Conservation (phyloP, 2,113 vertebrate genomes). For the Rafetus swinhoei region DNA sequence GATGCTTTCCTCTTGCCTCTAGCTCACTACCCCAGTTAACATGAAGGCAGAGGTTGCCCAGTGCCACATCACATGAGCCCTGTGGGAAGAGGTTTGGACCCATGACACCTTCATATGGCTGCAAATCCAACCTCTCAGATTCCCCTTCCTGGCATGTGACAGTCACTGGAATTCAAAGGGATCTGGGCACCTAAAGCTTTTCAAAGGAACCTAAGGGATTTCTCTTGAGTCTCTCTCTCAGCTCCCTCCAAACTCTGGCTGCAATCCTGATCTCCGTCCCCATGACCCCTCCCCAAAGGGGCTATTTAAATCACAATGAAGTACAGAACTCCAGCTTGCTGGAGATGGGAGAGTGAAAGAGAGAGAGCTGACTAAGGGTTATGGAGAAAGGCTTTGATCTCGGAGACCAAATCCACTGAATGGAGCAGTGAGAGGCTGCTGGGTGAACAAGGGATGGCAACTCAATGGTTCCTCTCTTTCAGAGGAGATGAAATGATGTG, state of each 20-base stretch:
- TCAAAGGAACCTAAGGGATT: no score
- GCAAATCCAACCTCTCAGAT: rapidly evolving
- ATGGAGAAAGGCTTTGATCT: not conserved
- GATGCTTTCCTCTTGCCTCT: not conserved
- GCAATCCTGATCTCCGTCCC: not conserved
- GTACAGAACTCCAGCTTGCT: not conserved
- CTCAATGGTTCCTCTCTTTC: not conserved
- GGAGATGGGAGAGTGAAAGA: not conserved
- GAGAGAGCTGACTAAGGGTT: not conserved
- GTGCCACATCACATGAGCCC: not conserved
- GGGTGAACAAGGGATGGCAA: not conserved
- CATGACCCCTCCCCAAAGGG: not conserved
- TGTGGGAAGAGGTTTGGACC: not conserved
- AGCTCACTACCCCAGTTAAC: not conserved
- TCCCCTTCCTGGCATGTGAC: not conserved
- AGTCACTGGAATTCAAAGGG: not conserved
- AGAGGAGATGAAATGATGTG: not conserved
- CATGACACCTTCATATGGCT: not conserved
- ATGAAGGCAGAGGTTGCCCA: not conserved
- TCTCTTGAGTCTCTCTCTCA: not conserved
- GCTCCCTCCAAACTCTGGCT: not conserved
- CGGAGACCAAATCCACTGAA: not conserved
- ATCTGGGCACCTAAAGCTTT: not conserved
- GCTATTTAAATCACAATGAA: not conserved
- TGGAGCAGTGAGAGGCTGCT: not conserved